Base-by-base conservation (phyloP, 2,888 invertebrate genomes). In the Capitulum mitella region DNA sequence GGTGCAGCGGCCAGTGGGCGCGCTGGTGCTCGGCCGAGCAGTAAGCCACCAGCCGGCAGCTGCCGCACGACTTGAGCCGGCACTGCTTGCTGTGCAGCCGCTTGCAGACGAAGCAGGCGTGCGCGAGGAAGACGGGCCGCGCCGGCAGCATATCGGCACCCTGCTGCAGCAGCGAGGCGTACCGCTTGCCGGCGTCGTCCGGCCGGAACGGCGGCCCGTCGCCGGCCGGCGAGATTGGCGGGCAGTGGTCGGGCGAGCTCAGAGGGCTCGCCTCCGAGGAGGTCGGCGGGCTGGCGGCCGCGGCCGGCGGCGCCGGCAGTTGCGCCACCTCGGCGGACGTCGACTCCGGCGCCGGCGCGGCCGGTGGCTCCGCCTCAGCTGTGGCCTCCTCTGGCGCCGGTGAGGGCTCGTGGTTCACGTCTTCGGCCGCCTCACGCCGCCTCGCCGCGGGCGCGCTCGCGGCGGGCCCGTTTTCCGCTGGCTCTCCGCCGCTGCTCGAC, bases 1-100 rank as follows among this genome's bases (percentile, higher is more conserved):
- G 74, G 77, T 80, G 80, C 29, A 64, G 48, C 16, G 64, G 70
- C 80, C 80, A 80, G 54, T 80, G 78, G 6, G 51, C 61, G n/a
- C 78, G 79, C 51, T 80, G 80, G 54, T 79, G 79, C 32, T 75
- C 46, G n/a, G 43, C 77, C 26, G 77, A 78, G 77, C 80, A 80
- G 74, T 79, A 80, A 34, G 54, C 40, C 32, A 79, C 64, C n/a
- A 79, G 78, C 61, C 78, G 75, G 34, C 80, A 80, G 77, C 78
- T 78, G 34, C 78, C 46, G 75, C 80, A 80, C 16, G 79, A 64
- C 64, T 64, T 64, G 14, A 64, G 64, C 34, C 64, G 32, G 34
- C 64, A 64, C 34, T 64, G 64, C 34, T 64, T 64, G 34, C 64
- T 16, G 64, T 64, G 64, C 14, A 64, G 74, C 10, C 43, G 74